Percentiles rank a stretch among this genome's conserved stretches.
These are phyloP conservation scores for Grapholita molesta DNA, from an alignment of 1,140 invertebrate genomes.

Conservation along the genomic window DNA sequence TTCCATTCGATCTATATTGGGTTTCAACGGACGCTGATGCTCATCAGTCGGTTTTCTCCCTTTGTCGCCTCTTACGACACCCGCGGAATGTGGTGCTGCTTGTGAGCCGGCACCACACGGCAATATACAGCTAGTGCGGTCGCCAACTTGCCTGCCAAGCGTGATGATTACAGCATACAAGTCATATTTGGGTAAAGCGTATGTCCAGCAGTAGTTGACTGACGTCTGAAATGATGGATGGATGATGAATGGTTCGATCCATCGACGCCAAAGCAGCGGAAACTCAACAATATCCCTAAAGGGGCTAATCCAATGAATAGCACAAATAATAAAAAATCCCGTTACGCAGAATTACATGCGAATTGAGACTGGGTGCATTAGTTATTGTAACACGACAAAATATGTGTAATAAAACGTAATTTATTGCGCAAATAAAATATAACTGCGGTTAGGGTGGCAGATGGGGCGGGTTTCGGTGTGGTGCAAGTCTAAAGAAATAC, in stretches of 20 bases:
- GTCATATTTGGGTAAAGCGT: no score
- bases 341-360: conserved; percentile 73
- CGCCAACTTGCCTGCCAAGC: no score
- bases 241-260: no score
- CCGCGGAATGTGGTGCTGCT: no score
- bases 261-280: background rate
- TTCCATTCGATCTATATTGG: background rate
- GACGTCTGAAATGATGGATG: no score
- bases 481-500: conserved; percentile 25
- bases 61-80: no score
- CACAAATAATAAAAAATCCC: conserved; percentile 56
- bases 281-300: background rate
- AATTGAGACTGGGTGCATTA: conserved; percentile 78
- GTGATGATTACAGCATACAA: no score
- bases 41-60: no score
- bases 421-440: conserved; percentile 79
- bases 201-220: no score
- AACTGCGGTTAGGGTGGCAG: conserved; percentile 72
- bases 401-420: conserved; percentile 79
- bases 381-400: conserved; percentile 80
- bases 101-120: no score
- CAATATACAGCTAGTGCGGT: no score
- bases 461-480: conserved; percentile 53
- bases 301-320: conserved; percentile 50
- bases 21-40: no score